Evolutionary conservation across 2,888 invertebrate species (phyloP).

Genomic region (Griposia aprilina): DNA sequence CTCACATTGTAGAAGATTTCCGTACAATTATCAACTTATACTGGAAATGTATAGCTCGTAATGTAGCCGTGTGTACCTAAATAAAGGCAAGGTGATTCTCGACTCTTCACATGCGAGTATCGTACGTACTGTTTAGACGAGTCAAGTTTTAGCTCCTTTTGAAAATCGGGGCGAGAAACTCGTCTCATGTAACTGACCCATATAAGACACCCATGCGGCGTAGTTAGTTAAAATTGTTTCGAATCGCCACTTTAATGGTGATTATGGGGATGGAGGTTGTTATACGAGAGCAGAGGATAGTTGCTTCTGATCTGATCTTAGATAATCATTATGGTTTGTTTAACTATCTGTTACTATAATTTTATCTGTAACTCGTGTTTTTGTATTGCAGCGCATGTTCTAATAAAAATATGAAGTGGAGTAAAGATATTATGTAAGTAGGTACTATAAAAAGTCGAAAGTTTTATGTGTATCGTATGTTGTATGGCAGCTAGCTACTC

Average conservation of each 20-base stretch:
- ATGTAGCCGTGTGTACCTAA: no score
- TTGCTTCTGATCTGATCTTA: slow-evolving; percentile 48
- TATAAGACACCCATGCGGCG: slow-evolving; percentile 11
- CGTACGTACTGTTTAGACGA: no score
- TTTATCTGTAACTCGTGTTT: slow-evolving; percentile 23
- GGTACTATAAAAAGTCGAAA: not conserved
- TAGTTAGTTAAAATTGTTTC: slow-evolving; percentile 61
- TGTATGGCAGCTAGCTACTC: no score
- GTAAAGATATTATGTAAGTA: not conserved
- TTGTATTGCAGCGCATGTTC: not conserved
- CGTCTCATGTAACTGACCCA: not conserved
- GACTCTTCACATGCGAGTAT: no score
- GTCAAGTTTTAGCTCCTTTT: no score
- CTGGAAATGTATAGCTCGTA: no score
- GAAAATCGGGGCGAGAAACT: not conserved
- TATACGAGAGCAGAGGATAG: slow-evolving; percentile 21
- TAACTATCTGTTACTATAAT: slow-evolving; percentile 30
- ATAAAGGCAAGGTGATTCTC: no score
- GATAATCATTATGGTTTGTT: slow-evolving; percentile 50
- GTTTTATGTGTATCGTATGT: no score
- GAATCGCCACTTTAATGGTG: slow-evolving; percentile 57
- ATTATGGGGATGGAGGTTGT: slow-evolving; percentile 55
- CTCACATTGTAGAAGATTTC: no score
- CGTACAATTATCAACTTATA: no score
- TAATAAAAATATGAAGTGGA: not conserved